These are phyloP conservation scores for Drosophila jambulina DNA, from an alignment of 1,140 invertebrate species.

Conservation along the genomic window DNA sequence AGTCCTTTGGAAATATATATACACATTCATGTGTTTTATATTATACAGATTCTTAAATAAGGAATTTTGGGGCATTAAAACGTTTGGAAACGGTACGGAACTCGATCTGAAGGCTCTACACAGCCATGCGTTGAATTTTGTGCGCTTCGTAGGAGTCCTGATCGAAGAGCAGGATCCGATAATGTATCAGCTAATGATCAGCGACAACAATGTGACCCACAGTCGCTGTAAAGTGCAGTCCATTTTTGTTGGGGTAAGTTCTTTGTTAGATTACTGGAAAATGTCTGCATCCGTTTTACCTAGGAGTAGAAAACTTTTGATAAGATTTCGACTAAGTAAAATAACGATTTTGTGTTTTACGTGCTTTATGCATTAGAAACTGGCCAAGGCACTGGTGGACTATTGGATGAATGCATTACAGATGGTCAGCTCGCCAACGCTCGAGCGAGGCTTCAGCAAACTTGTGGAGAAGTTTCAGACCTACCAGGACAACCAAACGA, in stretches of 20 bases:
- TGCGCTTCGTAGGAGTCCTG: constrained; percentile 50
- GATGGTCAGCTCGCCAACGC: constrained; percentile 46
- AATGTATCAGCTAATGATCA: constrained; percentile 43
- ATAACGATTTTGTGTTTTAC: neutral
- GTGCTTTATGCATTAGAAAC: constrained; percentile 19
- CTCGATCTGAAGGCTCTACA: constrained; percentile 49
- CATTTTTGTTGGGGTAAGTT: constrained; percentile 29
- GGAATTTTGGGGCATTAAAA: constrained; percentile 26
- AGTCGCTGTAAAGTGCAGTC: constrained; percentile 20
- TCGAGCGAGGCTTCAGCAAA: constrained; percentile 50
- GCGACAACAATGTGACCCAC: constrained; percentile 42
- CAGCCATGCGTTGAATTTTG: constrained; percentile 37
- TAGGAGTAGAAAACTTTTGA: neutral
- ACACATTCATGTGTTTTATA: neutral
- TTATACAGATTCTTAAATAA: constrained; percentile 45
- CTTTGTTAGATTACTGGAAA: neutral
- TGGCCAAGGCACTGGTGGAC: constrained; percentile 33
- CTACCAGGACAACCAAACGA: constrained; percentile 5
- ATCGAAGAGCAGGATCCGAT: constrained; percentile 55
- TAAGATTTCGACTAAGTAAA: neutral
- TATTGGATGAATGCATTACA: constrained; percentile 46
- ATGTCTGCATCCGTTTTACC: neutral
- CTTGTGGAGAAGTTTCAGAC: constrained; percentile 50
- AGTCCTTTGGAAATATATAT: neutral
- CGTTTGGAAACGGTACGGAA: constrained; percentile 18